Percentiles rank a stretch among this genome's conserved stretches.
These are phyloP conservation scores for Patella vulgata DNA, from an alignment of 1,140 invertebrate genomes.

Conservation along the genomic window DNA sequence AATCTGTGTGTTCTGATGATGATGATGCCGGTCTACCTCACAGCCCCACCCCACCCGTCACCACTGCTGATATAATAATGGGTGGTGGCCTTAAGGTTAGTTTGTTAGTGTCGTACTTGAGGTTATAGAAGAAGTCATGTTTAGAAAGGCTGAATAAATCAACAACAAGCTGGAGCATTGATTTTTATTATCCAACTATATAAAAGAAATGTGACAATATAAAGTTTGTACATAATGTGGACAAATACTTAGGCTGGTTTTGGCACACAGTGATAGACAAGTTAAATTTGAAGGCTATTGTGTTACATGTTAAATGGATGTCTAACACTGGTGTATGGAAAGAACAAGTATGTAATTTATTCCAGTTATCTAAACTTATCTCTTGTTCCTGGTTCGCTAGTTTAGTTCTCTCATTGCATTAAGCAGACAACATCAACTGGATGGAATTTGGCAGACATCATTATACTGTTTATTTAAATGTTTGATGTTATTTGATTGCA, in stretches of 20 bases:
- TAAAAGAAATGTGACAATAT: no score
- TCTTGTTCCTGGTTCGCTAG: not conserved
- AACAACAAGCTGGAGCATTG: conserved; percentile 14
- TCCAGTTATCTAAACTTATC: conserved; percentile 11
- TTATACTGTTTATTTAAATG: no score
- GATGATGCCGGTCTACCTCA: conserved; percentile 39
- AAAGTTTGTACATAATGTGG: not conserved
- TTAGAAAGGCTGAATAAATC: conserved; percentile 11
- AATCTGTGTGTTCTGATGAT: conserved; percentile 40
- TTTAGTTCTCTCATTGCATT: conserved; percentile 2
- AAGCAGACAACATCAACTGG: no score
- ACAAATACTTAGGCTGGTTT: conserved; percentile 1
- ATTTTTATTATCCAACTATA: conserved; percentile 13
- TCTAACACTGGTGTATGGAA: conserved; percentile 12
- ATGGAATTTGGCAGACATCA: no score
- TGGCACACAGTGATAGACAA: conserved; percentile 3
- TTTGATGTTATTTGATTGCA: no score
- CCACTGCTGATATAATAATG: conserved; percentile 35
- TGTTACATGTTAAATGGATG: no score
- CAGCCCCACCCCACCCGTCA: conserved; percentile 38
- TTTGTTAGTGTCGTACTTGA: not conserved
- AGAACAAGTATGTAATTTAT: conserved; percentile 9
- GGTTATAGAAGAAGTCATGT: not conserved
- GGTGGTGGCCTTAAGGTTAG: conserved; percentile 35
- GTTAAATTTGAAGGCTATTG: no score